Percentiles rank a stretch among this genome's conserved stretches.
These are phyloP conservation scores for Origma solitaria DNA, from an alignment of 2,113 vertebrate species.

Conservation along the genomic window DNA sequence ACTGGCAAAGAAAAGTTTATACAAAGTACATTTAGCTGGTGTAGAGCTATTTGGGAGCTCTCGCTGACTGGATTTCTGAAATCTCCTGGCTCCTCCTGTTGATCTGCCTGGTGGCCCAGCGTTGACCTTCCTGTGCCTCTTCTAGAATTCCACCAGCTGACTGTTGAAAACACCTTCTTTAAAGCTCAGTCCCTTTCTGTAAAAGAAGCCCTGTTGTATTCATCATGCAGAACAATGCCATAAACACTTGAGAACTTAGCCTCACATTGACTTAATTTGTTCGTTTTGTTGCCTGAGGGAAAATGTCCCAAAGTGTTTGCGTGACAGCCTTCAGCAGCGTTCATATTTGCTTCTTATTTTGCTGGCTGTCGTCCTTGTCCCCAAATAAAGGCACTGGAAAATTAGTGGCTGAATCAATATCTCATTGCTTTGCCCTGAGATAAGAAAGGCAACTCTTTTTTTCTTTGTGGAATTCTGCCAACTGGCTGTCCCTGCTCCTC, in stretches of 20 bases:
- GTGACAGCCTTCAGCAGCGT: neutral
- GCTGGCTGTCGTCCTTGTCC: neutral
- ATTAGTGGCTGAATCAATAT: slow-evolving; percentile 15
- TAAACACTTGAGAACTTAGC: neutral
- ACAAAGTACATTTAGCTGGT: neutral
- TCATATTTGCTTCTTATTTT: slow-evolving; percentile 2
- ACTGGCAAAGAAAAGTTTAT: neutral
- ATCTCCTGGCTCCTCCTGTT: neutral
- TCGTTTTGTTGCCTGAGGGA: neutral
- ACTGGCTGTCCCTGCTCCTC: neutral
- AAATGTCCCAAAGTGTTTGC: neutral
- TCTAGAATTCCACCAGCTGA: neutral
- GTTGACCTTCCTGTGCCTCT: neutral
- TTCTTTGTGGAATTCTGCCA: neutral
- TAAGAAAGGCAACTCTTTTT: slow-evolving; percentile 1
- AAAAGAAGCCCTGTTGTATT: neutral
- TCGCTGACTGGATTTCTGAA: neutral
- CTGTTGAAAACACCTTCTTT: neutral
- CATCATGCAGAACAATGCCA: neutral
- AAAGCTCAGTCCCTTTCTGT: neutral
- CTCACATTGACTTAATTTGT: neutral
- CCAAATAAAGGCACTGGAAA: neutral
- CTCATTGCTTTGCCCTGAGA: slow-evolving; percentile 29
- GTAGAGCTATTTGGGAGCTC: neutral
- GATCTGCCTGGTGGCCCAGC: neutral